Conservation (phyloP, 64 coral and sea anemone species). For the Stichodactyla helianthus region DNA sequence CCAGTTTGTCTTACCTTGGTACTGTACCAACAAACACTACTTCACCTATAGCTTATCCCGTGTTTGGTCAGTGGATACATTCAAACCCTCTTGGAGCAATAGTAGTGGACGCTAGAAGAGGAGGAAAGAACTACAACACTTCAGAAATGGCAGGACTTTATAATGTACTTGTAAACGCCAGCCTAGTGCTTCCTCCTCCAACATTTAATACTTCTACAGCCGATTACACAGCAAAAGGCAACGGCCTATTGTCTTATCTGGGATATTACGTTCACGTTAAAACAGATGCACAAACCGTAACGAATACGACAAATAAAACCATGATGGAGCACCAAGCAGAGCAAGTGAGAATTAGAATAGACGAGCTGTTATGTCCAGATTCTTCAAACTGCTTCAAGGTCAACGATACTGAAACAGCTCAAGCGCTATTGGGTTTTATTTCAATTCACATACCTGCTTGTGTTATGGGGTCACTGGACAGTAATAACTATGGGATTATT, state of each 20-base stretch:
- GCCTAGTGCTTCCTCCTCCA: conserved; percentile 14
- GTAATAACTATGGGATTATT: conserved; percentile 30
- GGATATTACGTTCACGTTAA: not conserved
- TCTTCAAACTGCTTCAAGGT: not conserved
- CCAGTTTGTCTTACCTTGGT: not conserved
- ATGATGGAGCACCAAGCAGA: not conserved
- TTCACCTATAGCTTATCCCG: not conserved
- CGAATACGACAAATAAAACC: not conserved
- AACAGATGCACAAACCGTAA: not conserved
- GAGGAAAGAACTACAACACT: not conserved
- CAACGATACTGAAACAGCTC: not conserved
- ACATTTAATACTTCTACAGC: not conserved
- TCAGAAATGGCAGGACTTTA: conserved; percentile 44
- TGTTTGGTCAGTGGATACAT: not conserved
- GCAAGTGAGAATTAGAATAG: not conserved
- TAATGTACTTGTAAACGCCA: not conserved
- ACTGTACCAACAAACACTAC: no score
- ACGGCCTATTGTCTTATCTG: conserved; percentile 35
- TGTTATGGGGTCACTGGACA: conserved; percentile 20
- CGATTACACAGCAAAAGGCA: not conserved
- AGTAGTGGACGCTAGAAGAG: not conserved
- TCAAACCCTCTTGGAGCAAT: not conserved
- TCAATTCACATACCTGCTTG: not conserved
- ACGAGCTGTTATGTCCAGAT: conserved; percentile 12
- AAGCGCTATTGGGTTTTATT: not conserved